Evolutionary conservation across 2,113 vertebrate species (phyloP), one percentile per base, ranked within the genome.

Genomic region (Ammodytes marinus): DNA sequence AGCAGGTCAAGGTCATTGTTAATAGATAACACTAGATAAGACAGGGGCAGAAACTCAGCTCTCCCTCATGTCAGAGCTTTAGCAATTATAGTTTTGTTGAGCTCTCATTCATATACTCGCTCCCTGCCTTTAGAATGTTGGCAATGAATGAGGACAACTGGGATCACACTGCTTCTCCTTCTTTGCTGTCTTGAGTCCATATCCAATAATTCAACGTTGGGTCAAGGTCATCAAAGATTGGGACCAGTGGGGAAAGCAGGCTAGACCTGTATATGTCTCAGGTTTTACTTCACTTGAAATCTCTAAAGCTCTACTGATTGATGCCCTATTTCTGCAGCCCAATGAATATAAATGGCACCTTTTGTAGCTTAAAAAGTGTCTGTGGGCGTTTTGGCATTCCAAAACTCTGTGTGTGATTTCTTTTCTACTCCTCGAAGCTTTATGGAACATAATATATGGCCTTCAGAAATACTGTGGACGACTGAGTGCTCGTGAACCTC

Each of bases 1-100:
- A 40, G 54, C 64, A 74, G 88, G 87, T 92, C 88, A 89, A 81
- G 67, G 77, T 89, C 74, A 78, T 6, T 27, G 59, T 40, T 86
- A 75, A 88, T 74, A 63, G 83, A 87, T 87, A 69, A 82, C 54
- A 35, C 39, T 15, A 53, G 64, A 40, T 15, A 65, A 65, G 53
- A 52, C 17, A 52, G 54, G 27, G 73, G 71, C 73, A 75, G 49
- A 17, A 27, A 37, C 42, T 68, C 37, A 73, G 65, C 39, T 46
- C 50, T 83, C 47, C 53, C 47, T 79, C 59, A 76, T 73, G 61
- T 85, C 77, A 74, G 13, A 69, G 55, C 43, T 69, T 69, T 50
- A 66, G 43, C 40, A 37, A 50, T 84, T 49, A 35, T 19, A 13
- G 10, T 53, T 68, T 69, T 71, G 59, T 71, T 55, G 43, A 58